Conservation (phyloP, 2,797 vertebrate species). For the Rhynchonycteris naso region DNA sequence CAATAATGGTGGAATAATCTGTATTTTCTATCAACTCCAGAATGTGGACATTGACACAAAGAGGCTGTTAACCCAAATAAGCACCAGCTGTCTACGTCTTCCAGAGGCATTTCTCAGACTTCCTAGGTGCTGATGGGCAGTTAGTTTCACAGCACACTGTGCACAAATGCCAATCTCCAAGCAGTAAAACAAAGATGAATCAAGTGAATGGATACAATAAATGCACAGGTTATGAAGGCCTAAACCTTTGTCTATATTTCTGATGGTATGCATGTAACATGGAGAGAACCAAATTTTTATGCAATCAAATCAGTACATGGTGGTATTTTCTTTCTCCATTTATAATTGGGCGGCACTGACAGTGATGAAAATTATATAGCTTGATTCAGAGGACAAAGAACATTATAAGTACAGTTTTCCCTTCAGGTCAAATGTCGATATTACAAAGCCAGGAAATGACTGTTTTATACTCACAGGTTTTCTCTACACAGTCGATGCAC, state of each 20-base stretch:
- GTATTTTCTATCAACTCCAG: conserved; percentile 34
- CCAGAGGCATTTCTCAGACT: conserved; percentile 3
- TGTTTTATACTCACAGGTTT: not conserved
- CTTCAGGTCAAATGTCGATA: not conserved
- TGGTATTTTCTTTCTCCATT: not conserved
- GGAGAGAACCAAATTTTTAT: conserved; percentile 6
- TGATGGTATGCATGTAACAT: not conserved
- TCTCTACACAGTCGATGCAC: not conserved
- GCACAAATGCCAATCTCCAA: not conserved
- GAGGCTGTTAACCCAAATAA: conserved; percentile 27
- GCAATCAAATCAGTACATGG: not conserved
- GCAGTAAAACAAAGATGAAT: not conserved
- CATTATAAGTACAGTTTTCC: not conserved
- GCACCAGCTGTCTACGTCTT: conserved; percentile 7
- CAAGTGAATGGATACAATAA: not conserved
- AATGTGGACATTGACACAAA: not conserved
- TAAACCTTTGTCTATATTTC: not conserved
- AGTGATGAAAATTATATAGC: conserved; percentile 30
- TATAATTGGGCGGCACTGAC: not conserved
- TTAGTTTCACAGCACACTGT: conserved; percentile 39
- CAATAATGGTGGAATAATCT: not conserved
- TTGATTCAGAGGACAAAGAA: conserved; percentile 38
- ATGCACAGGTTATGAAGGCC: not conserved
- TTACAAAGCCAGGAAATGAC: conserved; percentile 18
- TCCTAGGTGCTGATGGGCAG: not conserved